A percentile compares a stretch with the other conserved stretches of the same genome.
These are phyloP conservation scores for Drosophila malerkotliana DNA, from an alignment of 1,140 invertebrate genomes.

Conservation along the genomic window DNA sequence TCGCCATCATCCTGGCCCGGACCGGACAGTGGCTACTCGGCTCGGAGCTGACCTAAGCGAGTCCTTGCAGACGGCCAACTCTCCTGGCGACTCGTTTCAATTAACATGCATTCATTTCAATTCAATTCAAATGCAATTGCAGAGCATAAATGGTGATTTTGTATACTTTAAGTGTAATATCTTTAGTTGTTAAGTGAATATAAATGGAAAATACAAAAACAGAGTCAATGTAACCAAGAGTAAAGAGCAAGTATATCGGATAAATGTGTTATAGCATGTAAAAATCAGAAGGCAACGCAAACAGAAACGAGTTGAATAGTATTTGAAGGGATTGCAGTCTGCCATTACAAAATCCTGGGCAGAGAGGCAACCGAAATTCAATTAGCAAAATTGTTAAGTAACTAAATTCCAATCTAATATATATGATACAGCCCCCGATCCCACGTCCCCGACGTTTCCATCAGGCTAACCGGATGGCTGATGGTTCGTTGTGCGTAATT, in stretches of 20 bases:
- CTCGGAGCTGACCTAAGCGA: constrained; percentile 68
- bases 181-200: constrained; percentile 69
- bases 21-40: constrained; percentile 72
- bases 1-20: constrained; percentile 68
- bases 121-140: constrained; percentile 80
- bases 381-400: constrained; percentile 68
- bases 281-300: constrained; percentile 36
- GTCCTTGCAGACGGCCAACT: constrained; percentile 9
- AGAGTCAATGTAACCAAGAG: constrained; percentile 3
- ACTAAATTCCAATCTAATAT: constrained; percentile 42
- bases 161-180: constrained; percentile 82
- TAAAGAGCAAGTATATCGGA: constrained; percentile 33
- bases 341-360: background rate
- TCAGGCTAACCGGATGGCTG: background rate
- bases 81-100: constrained; percentile 38
- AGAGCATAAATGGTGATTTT: constrained; percentile 82
- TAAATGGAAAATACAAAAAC: constrained; percentile 7
- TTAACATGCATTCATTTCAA: constrained; percentile 62
- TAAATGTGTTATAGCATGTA: constrained; percentile 66
- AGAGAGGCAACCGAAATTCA: constrained; percentile 33
- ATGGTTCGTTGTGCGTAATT: constrained; percentile 49
- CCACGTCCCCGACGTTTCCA: background rate
- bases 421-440: constrained; percentile 24
- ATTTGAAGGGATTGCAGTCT: constrained; percentile 12
- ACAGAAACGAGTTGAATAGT: constrained; percentile 34